Conservation (phyloP, 2,797 vertebrate genomes). For the Crocodylus rhombifer region DNA sequence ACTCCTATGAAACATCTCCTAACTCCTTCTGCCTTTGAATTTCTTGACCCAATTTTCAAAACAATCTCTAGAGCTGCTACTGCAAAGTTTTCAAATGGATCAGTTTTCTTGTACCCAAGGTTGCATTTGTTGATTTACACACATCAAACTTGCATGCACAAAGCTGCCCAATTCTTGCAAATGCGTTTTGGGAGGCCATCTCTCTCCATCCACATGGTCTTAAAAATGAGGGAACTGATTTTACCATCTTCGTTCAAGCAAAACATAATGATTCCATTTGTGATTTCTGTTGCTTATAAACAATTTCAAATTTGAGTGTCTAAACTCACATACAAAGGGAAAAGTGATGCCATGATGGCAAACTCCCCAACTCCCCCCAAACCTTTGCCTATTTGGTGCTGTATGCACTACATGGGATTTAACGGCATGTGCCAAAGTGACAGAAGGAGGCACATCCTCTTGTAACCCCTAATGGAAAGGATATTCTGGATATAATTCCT, state of each 20-base stretch:
- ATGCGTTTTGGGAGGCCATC: accelerated
- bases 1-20: conserved; percentile 32
- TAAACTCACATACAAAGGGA: neutral
- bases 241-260: neutral
- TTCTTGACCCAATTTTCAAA: conserved; percentile 62
- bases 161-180: conserved; percentile 48
- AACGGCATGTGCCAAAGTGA: neutral
- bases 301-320: neutral
- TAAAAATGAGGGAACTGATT: neutral
- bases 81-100: conserved; percentile 24
- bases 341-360: neutral
- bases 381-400: neutral
- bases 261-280: neutral
- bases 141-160: neutral
- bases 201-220: conserved; percentile 2
- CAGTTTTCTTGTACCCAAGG: neutral
- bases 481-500: neutral
- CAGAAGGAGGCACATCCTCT: neutral
- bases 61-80: neutral
- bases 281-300: neutral
- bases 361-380: neutral
- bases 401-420: neutral
- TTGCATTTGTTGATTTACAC: conserved; percentile 44
- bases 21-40: conserved; percentile 39
- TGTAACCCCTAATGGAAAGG: neutral